phyloP scores from a whole-genome alignment of 2,888 invertebrate genomes.

The Chymomyza caudatula region DNA sequence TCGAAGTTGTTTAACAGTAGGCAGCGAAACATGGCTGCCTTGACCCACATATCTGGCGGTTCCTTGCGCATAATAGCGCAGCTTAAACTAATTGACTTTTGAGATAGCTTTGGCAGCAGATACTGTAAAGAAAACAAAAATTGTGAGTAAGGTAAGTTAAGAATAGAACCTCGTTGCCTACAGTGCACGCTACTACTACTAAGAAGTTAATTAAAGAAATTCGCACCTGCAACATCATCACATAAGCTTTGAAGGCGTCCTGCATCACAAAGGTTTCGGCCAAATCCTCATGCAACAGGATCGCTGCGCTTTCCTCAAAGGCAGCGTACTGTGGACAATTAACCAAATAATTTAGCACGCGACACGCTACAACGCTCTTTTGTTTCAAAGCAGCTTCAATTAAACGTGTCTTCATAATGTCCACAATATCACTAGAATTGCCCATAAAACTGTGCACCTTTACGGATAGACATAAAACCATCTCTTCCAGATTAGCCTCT shows the following conservation, averaged over 20 bases:
- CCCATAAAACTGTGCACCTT: constrained; percentile 61
- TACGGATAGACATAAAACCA: constrained; percentile 64
- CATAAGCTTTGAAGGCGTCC: constrained; percentile 57
- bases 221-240: constrained; percentile 69
- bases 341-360: constrained; percentile 60
- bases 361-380: constrained; percentile 54
- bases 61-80: constrained; percentile 64
- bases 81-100: constrained; percentile 54
- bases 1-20: constrained; percentile 74
- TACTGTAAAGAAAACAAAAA: constrained; percentile 48
- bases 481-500: constrained; percentile 29
- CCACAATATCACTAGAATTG: constrained; percentile 56
- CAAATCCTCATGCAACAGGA: constrained; percentile 71
- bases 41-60: constrained; percentile 67
- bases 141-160: background rate
- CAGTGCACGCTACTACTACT: no score
- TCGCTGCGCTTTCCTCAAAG: constrained; percentile 70
- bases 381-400: constrained; percentile 50
- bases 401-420: constrained; percentile 63
- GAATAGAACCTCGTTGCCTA: no score
- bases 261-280: constrained; percentile 56
- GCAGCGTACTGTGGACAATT: constrained; percentile 58
- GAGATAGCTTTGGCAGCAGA: constrained; percentile 62
- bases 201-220: no score
- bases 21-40: constrained; percentile 64